Evolutionary conservation across 2,113 vertebrate genomes (phyloP), one percentile per base, ranked within the genome.

Genomic region (Opisthocomus hoazin): DNA sequence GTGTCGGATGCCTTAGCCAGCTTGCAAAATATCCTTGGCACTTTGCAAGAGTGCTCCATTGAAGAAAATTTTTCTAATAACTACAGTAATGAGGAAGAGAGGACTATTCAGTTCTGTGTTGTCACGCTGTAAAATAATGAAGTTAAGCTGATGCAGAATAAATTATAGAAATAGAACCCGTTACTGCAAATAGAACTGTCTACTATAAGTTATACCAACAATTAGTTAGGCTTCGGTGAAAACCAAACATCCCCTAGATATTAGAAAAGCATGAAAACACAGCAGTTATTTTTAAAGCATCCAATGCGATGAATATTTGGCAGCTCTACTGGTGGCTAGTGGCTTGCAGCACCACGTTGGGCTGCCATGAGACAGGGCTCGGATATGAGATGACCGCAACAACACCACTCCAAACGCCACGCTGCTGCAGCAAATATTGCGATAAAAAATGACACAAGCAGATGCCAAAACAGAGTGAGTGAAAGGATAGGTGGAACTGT

Each of bases 191-290:
- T 75, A 94, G 91, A 97, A 86, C 86, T 71, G 85, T 30, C 91
- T 82, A 90, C 89, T 87, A 46, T 95, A 95, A 95, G 86, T 87
- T 93, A 94, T 89, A 95, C 78, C 41, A 88, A 82, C 79, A 96
- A 94, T 96, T 96, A 96, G 64, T 73, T 87, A 91, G 73, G 86
- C 95, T 97, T 97, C 61, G 17, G 91, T 91, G 96, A 96, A 97
- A 97, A 91, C 75, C 41, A 94, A 96, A 84, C 80, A 84, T 94
- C 89, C 41, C 61, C 43, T 68, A 89, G 91, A 95, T 97, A 96
- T 97, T 96, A 96, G 93, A 93, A 96, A 96, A 97, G 94, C 89
- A 95, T 78, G 57, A 95, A 96, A 96, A 96, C 83, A 85, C 80
- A 83, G 84, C 32, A 93, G 86, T 84, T 97, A 92, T 96, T 97